Conservation (phyloP, 2,113 vertebrate species). For the Brienomyrus brachyistius region DNA sequence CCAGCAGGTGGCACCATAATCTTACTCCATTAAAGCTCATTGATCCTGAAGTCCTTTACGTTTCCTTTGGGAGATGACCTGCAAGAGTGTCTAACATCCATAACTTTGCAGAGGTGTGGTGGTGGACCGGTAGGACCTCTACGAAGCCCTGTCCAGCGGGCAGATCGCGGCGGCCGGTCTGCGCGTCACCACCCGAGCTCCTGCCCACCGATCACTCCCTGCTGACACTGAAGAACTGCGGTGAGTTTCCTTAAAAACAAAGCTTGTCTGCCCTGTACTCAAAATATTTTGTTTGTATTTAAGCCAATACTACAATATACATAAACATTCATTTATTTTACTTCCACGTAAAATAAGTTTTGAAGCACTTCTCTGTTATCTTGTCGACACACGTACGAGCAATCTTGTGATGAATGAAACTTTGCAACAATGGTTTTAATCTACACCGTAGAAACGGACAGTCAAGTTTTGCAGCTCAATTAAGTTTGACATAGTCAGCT, state of each 20-base stretch:
- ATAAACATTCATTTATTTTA: background rate
- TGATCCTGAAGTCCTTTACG: background rate
- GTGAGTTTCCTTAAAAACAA: slow-evolving; percentile 30
- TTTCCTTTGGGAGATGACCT: background rate
- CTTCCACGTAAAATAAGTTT: background rate
- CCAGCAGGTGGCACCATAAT: slow-evolving; percentile 46
- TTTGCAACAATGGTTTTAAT: background rate
- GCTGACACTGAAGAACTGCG: slow-evolving; percentile 58
- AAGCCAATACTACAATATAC: background rate
- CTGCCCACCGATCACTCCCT: slow-evolving; percentile 59
- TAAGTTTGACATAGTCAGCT: background rate
- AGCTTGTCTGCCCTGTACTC: background rate
- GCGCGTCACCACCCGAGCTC: slow-evolving; percentile 55
- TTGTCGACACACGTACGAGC: background rate
- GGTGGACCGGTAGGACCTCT: slow-evolving; percentile 60
- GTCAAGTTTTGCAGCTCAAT: background rate
- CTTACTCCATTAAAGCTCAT: background rate
- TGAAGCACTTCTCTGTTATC: background rate
- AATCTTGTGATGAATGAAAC: background rate
- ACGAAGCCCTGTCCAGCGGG: slow-evolving; percentile 48
- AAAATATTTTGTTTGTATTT: background rate
- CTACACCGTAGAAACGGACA: background rate
- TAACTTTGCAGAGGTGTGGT: slow-evolving; percentile 48
- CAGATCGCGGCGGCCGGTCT: slow-evolving; percentile 55
- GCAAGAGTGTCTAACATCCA: background rate